These are phyloP conservation scores for Brachyhypopomus gauderio DNA, from an alignment of 2,113 vertebrate genomes.

Conservation along the genomic window DNA sequence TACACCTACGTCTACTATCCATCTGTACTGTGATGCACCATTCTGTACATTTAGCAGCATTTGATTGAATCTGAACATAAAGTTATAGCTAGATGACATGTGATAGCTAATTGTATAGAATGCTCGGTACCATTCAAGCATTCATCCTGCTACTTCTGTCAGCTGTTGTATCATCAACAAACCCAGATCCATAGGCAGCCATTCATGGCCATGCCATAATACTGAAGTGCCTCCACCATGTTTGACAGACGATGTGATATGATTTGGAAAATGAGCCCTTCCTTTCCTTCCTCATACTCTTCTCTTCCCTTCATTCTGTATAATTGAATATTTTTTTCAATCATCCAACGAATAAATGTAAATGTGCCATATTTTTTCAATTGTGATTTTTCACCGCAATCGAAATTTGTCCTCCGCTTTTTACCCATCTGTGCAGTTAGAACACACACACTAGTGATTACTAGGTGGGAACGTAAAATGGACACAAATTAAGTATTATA, in stretches of 20 bases:
- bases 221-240: background rate
- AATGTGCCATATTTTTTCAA: no score
- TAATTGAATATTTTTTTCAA: background rate
- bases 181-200: background rate
- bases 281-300: background rate
- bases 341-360: no score
- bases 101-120: background rate
- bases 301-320: background rate
- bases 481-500: no score
- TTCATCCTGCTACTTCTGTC: background rate
- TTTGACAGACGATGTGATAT: conserved; percentile 12
- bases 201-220: background rate
- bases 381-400: no score
- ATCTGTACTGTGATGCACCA: background rate
- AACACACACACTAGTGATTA: no score
- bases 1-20: no score
- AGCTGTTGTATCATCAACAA: conserved; percentile 1
- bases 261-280: background rate
- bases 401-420: no score
- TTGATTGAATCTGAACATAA: background rate
- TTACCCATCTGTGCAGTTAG: no score
- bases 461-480: no score
- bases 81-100: no score
- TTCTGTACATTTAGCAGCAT: background rate
- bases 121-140: background rate